Percentiles rank a stretch among this genome's conserved stretches.
Evolutionary conservation across 2,113 vertebrate species (phyloP).

Genomic region (Plectropomus leopardus): DNA sequence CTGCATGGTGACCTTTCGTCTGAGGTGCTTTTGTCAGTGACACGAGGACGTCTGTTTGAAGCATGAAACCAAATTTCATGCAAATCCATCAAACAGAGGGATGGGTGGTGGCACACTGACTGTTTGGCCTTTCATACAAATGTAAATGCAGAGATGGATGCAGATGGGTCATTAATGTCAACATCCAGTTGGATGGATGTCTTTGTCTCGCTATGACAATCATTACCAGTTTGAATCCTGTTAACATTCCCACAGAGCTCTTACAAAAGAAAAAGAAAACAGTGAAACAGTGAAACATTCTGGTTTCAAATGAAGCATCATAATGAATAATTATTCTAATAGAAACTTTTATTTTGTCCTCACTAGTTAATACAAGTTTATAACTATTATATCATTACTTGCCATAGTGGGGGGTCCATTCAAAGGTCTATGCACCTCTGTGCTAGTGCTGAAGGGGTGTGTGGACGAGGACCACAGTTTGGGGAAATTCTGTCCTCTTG

Average conservation of each 20-base stretch:
- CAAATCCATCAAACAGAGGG: constrained; percentile 66
- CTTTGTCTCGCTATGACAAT: constrained; percentile 7
- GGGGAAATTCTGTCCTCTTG: too few relatives aligned
- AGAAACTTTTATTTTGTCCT: background rate
- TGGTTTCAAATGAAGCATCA: background rate
- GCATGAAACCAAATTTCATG: constrained; percentile 77
- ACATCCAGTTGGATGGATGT: constrained; percentile 11
- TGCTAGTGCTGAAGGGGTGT: too few relatives aligned
- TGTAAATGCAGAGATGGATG: constrained; percentile 64
- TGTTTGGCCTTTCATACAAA: constrained; percentile 60
- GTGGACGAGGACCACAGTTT: too few relatives aligned
- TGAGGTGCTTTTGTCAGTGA: constrained; percentile 10
- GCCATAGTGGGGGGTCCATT: too few relatives aligned
- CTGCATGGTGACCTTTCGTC: constrained; percentile 48
- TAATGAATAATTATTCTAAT: background rate
- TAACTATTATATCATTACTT: background rate
- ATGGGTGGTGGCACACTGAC: constrained; percentile 33
- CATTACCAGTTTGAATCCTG: background rate
- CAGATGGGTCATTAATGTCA: constrained; percentile 68
- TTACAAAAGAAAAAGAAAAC: background rate
- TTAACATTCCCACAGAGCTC: constrained; percentile 39
- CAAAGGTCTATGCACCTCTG: too few relatives aligned
- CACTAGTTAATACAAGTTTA: background rate
- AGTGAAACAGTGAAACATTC: too few relatives aligned
- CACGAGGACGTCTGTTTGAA: constrained; percentile 30